These are phyloP conservation scores for Coreius guichenoti DNA, from an alignment of 2,797 vertebrate genomes.

Conservation along the genomic window DNA sequence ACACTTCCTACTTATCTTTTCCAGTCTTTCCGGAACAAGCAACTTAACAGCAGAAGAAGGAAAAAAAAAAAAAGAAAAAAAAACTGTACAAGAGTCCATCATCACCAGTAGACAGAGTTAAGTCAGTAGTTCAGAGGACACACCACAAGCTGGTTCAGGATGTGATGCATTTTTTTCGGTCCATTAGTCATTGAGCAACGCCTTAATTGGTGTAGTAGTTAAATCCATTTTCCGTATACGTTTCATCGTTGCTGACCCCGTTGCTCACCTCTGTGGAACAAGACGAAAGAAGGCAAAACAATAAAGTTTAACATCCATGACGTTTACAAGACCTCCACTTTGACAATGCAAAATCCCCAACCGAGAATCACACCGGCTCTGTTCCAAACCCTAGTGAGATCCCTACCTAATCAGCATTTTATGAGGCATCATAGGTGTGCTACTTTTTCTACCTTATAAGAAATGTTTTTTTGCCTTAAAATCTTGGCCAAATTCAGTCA, in stretches of 20 bases:
- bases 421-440: background rate
- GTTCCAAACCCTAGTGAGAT: slow-evolving; percentile 1
- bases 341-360: background rate
- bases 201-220: slow-evolving; percentile 82
- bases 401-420: background rate
- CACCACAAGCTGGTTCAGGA: slow-evolving; percentile 28
- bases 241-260: slow-evolving; percentile 83
- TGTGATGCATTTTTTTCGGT: background rate
- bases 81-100: slow-evolving; percentile 35
- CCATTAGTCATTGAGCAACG: slow-evolving; percentile 67
- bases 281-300: slow-evolving; percentile 46
- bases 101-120: slow-evolving; percentile 48
- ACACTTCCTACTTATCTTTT: slow-evolving; percentile 10
- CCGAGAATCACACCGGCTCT: background rate
- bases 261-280: slow-evolving; percentile 87
- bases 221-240: slow-evolving; percentile 85
- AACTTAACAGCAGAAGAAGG: slow-evolving; percentile 2
- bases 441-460: background rate
- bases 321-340: background rate
- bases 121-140: slow-evolving; percentile 52
- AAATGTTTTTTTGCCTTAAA: background rate
- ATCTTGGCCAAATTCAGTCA: background rate
- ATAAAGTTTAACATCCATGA: background rate
- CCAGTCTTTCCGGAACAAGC: slow-evolving; percentile 33
- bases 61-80: background rate